phyloP scores from a whole-genome alignment of 2,113 vertebrate species.

The Narcine bancroftii region DNA sequence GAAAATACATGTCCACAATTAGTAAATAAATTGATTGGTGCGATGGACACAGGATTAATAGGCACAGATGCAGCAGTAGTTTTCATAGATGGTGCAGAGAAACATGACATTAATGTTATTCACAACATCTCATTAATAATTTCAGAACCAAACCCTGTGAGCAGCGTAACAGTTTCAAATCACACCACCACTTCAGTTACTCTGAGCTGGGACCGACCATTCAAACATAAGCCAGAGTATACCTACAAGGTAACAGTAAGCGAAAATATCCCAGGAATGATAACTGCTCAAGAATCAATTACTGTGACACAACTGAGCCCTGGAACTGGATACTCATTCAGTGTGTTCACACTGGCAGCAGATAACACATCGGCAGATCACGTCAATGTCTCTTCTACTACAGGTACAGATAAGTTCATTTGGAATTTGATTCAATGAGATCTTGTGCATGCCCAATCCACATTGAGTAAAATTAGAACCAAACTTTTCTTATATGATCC shows the following conservation, averaged over 20 bases:
- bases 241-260: constrained; percentile 37
- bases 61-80: background rate
- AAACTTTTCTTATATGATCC: background rate
- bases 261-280: too few relatives aligned
- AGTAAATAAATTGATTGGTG: background rate
- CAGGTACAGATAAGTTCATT: background rate
- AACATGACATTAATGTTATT: background rate
- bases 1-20: background rate
- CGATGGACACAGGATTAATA: background rate
- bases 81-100: background rate
- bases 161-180: background rate
- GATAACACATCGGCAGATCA: background rate
- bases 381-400: background rate
- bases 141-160: background rate
- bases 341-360: background rate
- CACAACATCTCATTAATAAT: background rate
- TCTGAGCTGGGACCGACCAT: constrained; percentile 49
- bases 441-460: background rate
- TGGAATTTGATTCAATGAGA: background rate
- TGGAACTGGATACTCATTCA: constrained; percentile 25
- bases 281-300: accelerated
- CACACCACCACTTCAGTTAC: constrained; percentile 32
- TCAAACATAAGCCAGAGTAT: constrained; percentile 41
- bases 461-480: background rate
- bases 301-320: constrained; percentile 40